Evolutionary conservation across 2,797 vertebrate species (phyloP).

Genomic region (Linurgus olivaceus): DNA sequence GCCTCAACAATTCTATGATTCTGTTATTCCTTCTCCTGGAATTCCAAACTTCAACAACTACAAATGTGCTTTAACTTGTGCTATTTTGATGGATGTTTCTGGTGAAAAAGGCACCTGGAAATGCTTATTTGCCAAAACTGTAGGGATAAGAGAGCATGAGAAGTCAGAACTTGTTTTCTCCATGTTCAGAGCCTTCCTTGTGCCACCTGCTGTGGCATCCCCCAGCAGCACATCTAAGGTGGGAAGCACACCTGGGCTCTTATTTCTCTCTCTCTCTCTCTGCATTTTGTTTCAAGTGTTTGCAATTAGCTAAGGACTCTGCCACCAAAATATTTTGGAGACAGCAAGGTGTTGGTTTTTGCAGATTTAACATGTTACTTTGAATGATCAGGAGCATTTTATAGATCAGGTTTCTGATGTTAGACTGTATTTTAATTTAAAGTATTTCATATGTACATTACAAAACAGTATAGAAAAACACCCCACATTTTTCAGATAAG

Average conservation of each 20-base stretch:
- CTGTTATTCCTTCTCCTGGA: background rate
- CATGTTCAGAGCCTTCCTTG: background rate
- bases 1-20: background rate
- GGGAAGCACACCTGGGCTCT: background rate
- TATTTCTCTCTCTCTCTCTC: background rate
- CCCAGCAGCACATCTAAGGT: background rate
- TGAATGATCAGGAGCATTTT: background rate
- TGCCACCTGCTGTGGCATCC: background rate
- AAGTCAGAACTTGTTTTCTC: background rate
- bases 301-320: background rate
- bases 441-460: background rate
- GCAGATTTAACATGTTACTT: background rate
- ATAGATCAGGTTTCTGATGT: background rate
- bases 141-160: background rate
- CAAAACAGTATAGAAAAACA: background rate
- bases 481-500: background rate
- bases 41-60: background rate
- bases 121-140: background rate
- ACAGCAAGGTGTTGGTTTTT: background rate
- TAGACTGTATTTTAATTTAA: background rate
- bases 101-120: background rate
- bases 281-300: background rate
- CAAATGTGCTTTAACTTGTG: background rate
- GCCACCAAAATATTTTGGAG: background rate
- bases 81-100: background rate